Percentiles rank a stretch among this genome's conserved stretches.
Evolutionary conservation across 2,113 vertebrate genomes (phyloP).

Genomic region (Rynchops niger): DNA sequence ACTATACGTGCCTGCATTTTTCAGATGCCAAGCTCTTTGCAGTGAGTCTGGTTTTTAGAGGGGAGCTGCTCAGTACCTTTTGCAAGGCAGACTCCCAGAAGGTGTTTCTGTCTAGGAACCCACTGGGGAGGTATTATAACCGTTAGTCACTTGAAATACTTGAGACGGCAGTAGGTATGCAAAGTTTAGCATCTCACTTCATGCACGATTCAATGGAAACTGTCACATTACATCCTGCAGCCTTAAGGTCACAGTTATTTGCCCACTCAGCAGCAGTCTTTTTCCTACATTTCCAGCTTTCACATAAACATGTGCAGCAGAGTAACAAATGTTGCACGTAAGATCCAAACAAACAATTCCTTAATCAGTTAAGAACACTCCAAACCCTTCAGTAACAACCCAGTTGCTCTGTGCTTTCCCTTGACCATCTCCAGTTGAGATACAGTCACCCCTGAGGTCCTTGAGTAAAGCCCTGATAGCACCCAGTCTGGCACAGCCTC

Average conservation of each 20-base stretch:
- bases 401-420: not conserved
- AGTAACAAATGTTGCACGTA: not conserved
- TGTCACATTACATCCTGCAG: not conserved
- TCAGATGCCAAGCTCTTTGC: not conserved
- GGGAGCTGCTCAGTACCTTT: not conserved
- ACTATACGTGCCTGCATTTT: fast-evolving
- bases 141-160: not conserved
- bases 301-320: not conserved
- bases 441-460: fast-evolving
- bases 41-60: not conserved
- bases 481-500: not conserved
- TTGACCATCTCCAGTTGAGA: not conserved
- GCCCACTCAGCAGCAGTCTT: not conserved
- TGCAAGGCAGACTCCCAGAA: not conserved
- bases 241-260: not conserved
- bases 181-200: not conserved
- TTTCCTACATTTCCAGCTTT: not conserved
- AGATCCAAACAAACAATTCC: not conserved
- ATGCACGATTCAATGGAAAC: not conserved
- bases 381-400: not conserved
- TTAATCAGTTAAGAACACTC: not conserved
- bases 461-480: not conserved
- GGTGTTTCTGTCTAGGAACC: not conserved
- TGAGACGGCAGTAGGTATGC: not conserved
- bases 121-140: not conserved